A percentile compares a stretch with the other conserved stretches of the same genome.
Conservation (phyloP, 2,797 vertebrate species). For the Spatula versicolor region DNA sequence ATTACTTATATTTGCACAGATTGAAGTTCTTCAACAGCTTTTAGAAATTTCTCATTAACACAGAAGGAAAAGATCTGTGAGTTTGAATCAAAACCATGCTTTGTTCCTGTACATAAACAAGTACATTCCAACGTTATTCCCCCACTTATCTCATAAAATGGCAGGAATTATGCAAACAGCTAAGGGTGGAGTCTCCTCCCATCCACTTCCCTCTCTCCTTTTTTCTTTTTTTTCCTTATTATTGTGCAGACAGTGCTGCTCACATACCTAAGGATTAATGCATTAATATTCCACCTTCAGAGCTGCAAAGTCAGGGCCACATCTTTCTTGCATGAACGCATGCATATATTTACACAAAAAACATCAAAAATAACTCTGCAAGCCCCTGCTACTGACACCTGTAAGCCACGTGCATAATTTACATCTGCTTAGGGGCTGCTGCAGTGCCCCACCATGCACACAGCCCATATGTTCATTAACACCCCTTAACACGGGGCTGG, state of each 20-base stretch:
- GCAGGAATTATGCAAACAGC: neutral
- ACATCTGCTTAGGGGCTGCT: neutral
- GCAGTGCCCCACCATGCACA: too few relatives aligned
- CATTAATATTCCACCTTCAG: neutral
- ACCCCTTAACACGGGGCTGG: neutral
- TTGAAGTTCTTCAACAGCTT: neutral
- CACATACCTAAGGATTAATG: neutral
- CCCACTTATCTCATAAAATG: neutral
- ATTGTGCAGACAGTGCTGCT: neutral
- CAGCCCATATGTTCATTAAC: neutral
- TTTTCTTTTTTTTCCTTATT: neutral
- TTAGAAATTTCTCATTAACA: neutral
- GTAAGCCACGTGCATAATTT: neutral
- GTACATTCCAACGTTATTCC: neutral
- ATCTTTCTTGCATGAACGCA: neutral
- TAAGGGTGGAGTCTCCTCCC: neutral
- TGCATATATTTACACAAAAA: rapidly evolving
- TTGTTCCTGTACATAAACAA: neutral
- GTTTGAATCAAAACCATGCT: neutral
- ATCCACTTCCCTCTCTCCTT: neutral
- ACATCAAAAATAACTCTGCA: neutral
- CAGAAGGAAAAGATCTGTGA: neutral
- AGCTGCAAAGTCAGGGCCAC: neutral
- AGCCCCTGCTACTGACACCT: neutral
- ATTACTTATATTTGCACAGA: neutral